Evolutionary conservation across 2,797 vertebrate species (phyloP).

Genomic region (Coregonus suidteri): DNA sequence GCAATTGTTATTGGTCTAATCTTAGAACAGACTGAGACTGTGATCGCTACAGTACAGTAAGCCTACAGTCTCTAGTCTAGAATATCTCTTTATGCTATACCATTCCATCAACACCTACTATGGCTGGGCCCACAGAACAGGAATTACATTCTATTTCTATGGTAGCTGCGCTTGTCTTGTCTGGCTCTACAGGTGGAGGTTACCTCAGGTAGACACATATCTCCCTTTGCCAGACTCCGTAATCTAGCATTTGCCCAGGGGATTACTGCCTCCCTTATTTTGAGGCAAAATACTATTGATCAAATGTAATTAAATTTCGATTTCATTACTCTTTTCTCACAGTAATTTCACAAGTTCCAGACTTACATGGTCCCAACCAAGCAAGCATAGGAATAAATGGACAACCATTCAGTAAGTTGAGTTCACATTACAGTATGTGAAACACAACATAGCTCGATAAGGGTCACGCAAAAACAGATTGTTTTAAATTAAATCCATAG

Average conservation of each 20-base stretch:
- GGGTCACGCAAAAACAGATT: neutral
- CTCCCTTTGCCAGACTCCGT: too few relatives aligned
- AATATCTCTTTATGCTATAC: too few relatives aligned
- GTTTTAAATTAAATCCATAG: too few relatives aligned
- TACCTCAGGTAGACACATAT: constrained; percentile 15
- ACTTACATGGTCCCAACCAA: too few relatives aligned
- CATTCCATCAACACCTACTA: too few relatives aligned
- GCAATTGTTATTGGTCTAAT: constrained; percentile 29
- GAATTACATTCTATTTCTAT: too few relatives aligned
- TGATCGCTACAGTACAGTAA: too few relatives aligned
- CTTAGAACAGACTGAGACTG: constrained; percentile 1
- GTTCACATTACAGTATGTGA: constrained; percentile 8
- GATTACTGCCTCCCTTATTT: too few relatives aligned
- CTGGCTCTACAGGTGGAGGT: neutral
- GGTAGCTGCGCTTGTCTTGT: neutral
- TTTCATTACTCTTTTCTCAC: constrained; percentile 6
- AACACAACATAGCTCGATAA: neutral
- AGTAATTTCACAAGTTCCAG: constrained; percentile 14
- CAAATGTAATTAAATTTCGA: neutral
- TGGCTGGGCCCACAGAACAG: neutral
- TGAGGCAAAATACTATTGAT: neutral
- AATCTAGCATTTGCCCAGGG: too few relatives aligned
- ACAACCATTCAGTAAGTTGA: constrained; percentile 18
- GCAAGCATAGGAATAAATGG: too few relatives aligned
- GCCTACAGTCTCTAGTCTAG: too few relatives aligned